Conservation (phyloP, 1,140 invertebrate genomes). For the Neoseiulus cucumeris region DNA sequence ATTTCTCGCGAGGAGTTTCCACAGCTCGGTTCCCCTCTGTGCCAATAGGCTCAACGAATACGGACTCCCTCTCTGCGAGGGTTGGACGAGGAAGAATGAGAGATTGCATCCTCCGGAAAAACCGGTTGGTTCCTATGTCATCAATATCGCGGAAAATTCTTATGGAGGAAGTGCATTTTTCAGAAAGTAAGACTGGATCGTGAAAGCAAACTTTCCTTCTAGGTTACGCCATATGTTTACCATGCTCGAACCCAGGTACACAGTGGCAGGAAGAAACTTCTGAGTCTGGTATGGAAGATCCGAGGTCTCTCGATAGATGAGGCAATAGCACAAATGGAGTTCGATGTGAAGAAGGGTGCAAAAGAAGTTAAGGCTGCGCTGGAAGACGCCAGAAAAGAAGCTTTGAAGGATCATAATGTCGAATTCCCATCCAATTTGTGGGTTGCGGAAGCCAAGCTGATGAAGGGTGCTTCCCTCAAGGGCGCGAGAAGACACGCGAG, state of each 20-base stretch:
- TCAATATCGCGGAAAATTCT: no score
- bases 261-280: not conserved
- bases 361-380: conserved; percentile 43
- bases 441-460: conserved; percentile 72
- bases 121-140: no score
- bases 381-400: conserved; percentile 66
- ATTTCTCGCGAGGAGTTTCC: no score
- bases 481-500: conserved; percentile 61
- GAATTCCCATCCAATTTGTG: conserved; percentile 88
- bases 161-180: no score
- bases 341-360: conserved; percentile 62
- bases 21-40: no score
- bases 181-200: not conserved
- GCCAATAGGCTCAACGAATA: no score
- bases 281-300: conserved; percentile 16
- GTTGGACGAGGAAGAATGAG: no score
- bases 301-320: conserved; percentile 81
- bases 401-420: conserved; percentile 70
- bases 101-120: no score
- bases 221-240: not conserved
- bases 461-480: conserved; percentile 51
- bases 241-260: not conserved
- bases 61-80: no score
- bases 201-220: not conserved
- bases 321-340: conserved; percentile 69